Evolutionary conservation across 53 echinoderm and acorn worm genomes (phyloP), one percentile per base, ranked within the genome.

Genomic region (Luidia sarsii): DNA sequence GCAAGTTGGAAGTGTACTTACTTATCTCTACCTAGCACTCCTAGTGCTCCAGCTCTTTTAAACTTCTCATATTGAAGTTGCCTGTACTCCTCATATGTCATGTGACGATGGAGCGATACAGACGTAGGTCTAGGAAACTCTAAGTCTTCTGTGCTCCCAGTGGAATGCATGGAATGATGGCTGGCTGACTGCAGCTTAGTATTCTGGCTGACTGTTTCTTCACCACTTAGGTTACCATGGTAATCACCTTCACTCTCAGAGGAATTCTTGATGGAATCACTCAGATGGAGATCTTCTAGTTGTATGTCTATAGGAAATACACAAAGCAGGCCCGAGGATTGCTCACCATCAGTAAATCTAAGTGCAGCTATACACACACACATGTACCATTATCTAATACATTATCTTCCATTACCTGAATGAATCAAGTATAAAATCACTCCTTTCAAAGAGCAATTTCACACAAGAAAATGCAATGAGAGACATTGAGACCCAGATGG

Each of bases 11-110:
- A n/a, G n/a, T n/a, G n/a, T n/a, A 66, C 95, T 57, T 86, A 94
- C 99, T 82, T 91, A 18, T 94, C 91, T 84, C 89, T 99, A 0
- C 91, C 99, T 1, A 89, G 80, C 8, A 94, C 87, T 33, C 99
- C 99, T 2, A 99, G 65, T 23, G 99, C 99, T 33, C 99, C 99
- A 37, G 99, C 99, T 61, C 87, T 75, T 80, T 99, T 99, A 70
- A 99, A 94, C 55, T 87, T 91, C 62, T 99, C 90, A 71, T 99
- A 94, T 81, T 99, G 99, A 25, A 89, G 62, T 63, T 99, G 93
- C 7, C 94, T 33, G 50, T 99, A 99, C 50, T 99, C 94, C 56
- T 99, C 94, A 65, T 99, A 99, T 1, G 87, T 84, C 73, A 99
- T 75, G 67, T 90, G 99, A 48, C 89, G 89, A 83, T 99, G 99